Base-by-base conservation (phyloP, 2,797 vertebrate genomes). In the Danio aesculapii region DNA sequence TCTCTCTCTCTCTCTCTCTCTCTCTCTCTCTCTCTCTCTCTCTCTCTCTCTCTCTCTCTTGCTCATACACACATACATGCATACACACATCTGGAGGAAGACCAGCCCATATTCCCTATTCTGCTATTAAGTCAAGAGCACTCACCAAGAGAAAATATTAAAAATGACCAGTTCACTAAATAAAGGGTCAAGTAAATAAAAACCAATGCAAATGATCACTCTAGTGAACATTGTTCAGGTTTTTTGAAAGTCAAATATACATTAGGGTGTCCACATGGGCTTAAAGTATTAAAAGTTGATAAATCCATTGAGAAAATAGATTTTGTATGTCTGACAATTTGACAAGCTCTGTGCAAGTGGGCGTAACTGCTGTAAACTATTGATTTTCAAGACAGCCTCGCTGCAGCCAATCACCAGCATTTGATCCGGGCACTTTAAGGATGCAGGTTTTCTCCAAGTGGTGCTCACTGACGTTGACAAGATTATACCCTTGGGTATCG, bases 31-130 rank as follows among this genome's bases (percentile, higher is more conserved):
- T 79, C 69, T 57, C 53, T 63, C 50, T 63, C 43, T 79, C 69
- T 57, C 53, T 94, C 92, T 93, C 87, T 88, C 85, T 83, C 84
- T 53, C 69, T 57, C 53, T 63, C 50, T 63, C 43, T 79, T 67
- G 16, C 59, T 10, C 73, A 19, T 49, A 13, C 17, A 21, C 63
- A 77, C 53, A 47, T 62, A 69, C 75, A 77, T 62, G 58, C 67
- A 49, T 12, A 8, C 79, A 50, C n/a, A 66, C 63, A 47, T 41
- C 81, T 77, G 61, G 63, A 17, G 41, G 12, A 62, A 44, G 46
- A 69, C 44, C 46, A 58, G 21, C 43, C 53, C 9, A 39, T 30
- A 59, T 49, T 69, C 14, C 14, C 64, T 50, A 13, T 8, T 68
- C 21, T 58, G 39, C 19, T n/a, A 39, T 57, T 13, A 77, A 68